Evolutionary conservation across 2,888 invertebrate species (phyloP).

Genomic region (Sycophila texana): DNA sequence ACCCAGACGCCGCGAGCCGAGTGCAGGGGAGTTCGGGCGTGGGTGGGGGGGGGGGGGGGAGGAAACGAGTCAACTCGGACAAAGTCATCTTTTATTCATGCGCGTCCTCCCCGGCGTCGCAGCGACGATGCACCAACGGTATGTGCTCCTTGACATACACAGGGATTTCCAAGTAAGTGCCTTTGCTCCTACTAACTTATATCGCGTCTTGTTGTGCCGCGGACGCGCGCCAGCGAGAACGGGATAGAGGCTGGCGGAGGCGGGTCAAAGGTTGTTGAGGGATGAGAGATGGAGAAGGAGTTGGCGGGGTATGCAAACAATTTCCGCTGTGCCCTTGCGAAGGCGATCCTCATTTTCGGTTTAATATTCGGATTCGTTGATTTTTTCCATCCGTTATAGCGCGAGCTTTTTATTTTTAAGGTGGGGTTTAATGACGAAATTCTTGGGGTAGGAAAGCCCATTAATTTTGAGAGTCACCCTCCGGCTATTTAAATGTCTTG

Average conservation of each 20-base stretch:
- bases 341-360: too few relatives aligned
- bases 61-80: constrained; percentile 38
- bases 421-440: too few relatives aligned
- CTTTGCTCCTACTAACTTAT: constrained; percentile 50
- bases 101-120: constrained; percentile 14
- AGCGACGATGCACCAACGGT: constrained; percentile 14
- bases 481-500: too few relatives aligned
- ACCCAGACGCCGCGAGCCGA: background rate
- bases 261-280: background rate
- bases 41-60: too few relatives aligned
- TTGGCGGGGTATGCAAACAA: constrained; percentile 38
- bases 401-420: too few relatives aligned
- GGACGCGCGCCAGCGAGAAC: constrained; percentile 6
- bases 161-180: constrained; percentile 52
- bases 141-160: constrained; percentile 46
- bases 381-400: too few relatives aligned
- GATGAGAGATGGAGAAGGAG: constrained; percentile 1
- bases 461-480: too few relatives aligned
- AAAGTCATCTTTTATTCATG: constrained; percentile 55
- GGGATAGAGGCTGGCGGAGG: background rate
- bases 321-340: background rate
- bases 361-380: too few relatives aligned
- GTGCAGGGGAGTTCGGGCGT: background rate
- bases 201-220: constrained; percentile 38
- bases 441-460: too few relatives aligned